Percentiles rank a stretch among this genome's conserved stretches.
phyloP scores from a whole-genome alignment of 2,888 invertebrate species.

The Lissocephala sabroskyi region DNA sequence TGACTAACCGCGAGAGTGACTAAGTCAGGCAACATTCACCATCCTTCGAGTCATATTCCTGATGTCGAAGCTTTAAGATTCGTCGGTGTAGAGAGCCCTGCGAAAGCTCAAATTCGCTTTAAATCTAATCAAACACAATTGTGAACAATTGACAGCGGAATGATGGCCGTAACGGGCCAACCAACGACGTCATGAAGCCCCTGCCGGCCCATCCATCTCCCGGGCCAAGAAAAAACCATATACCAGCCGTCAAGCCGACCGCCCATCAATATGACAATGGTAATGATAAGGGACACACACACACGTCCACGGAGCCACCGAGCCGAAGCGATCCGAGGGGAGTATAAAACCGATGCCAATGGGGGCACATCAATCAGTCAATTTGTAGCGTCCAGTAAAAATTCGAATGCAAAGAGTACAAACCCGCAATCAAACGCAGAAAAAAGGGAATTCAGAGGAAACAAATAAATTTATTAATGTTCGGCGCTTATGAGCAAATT shows the following conservation, averaged over 20 bases:
- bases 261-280: constrained; percentile 24
- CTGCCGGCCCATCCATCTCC: too few relatives aligned
- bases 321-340: constrained; percentile 19
- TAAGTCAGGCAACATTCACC: too few relatives aligned
- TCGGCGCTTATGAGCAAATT: constrained; percentile 24
- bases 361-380: constrained; percentile 49
- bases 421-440: not conserved
- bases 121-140: constrained; percentile 9
- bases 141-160: not conserved
- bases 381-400: constrained; percentile 24
- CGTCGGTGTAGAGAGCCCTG: too few relatives aligned
- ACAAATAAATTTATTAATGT: constrained; percentile 26
- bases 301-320: constrained; percentile 16
- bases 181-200: constrained; percentile 23
- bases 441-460: not conserved
- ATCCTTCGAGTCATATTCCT: too few relatives aligned
- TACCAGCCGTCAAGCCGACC: constrained; percentile 12
- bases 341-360: constrained; percentile 54
- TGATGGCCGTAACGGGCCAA: not conserved
- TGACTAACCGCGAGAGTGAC: too few relatives aligned
- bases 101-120: too few relatives aligned
- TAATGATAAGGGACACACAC: constrained; percentile 15
- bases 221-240: not conserved
- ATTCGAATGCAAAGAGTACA: not conserved
- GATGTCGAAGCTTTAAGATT: too few relatives aligned